phyloP scores from a whole-genome alignment of 37 sponge, comb jelly and placozoan species.

The Lycopodina hypogea region DNA sequence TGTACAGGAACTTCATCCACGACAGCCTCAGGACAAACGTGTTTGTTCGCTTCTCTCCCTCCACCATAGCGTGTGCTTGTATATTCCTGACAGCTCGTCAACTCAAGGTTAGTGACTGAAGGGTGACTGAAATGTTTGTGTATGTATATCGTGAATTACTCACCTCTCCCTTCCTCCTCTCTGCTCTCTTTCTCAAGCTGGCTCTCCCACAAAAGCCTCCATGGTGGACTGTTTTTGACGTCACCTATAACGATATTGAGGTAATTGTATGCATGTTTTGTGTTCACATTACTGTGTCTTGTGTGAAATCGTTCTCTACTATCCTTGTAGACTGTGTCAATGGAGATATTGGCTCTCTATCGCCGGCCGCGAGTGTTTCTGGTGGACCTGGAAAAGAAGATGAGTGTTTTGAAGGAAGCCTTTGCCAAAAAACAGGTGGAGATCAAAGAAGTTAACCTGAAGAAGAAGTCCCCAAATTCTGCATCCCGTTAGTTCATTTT shows the following conservation, averaged over 20 bases:
- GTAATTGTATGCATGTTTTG: conserved; percentile 8
- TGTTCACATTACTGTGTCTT: neutral
- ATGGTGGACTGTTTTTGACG: conserved; percentile 90
- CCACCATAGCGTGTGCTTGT: conserved; percentile 93
- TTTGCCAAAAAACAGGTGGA: conserved; percentile 39
- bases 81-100: conserved; percentile 86
- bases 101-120: conserved; percentile 53
- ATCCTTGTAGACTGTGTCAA: conserved; percentile 19
- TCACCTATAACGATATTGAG: conserved; percentile 54
- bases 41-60: conserved; percentile 82
- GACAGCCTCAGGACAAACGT: conserved; percentile 89
- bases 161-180: too few species aligned
- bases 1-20: conserved; percentile 88
- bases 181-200: conserved; percentile 40
- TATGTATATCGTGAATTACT: too few species aligned
- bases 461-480: neutral
- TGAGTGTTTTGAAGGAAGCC: conserved; percentile 42
- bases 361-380: conserved; percentile 17
- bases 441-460: conserved; percentile 50
- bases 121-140: too few species aligned
- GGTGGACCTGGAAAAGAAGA: conserved; percentile 71
- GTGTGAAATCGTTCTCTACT: neutral
- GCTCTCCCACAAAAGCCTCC: conserved; percentile 80
- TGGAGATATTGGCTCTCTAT: conserved; percentile 62
- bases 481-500: neutral